These are phyloP conservation scores for Enteromius paludinosus DNA, from an alignment of 2,797 vertebrate genomes.

Conservation along the genomic window DNA sequence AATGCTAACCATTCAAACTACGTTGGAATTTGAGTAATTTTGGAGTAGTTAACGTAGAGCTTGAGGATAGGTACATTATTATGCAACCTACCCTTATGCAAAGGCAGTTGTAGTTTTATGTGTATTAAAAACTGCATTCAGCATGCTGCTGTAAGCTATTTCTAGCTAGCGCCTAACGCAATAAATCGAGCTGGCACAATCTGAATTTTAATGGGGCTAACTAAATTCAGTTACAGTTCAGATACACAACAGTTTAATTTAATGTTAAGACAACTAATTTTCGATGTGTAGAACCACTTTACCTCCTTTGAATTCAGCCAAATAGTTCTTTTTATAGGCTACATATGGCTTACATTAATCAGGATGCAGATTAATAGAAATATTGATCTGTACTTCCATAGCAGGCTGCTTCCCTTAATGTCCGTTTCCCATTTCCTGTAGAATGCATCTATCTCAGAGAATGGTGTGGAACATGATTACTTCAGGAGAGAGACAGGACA, in stretches of 20 bases:
- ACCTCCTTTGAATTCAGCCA: neutral
- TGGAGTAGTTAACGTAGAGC: neutral
- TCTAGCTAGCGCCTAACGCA: neutral
- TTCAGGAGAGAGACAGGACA: conserved; percentile 62
- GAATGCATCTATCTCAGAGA: conserved; percentile 78
- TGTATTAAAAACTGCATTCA: neutral
- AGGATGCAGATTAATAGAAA: conserved; percentile 78
- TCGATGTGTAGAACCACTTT: conserved; percentile 5
- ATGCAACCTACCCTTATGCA: neutral
- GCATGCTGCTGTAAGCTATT: neutral
- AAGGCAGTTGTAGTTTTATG: neutral
- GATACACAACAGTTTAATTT: conserved; percentile 20
- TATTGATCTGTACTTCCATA: conserved; percentile 72
- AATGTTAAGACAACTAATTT: conserved; percentile 16
- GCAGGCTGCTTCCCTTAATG: conserved; percentile 65
- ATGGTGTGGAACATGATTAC: conserved; percentile 72
- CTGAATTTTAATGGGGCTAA: neutral
- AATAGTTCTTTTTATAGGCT: neutral
- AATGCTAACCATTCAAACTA: no score
- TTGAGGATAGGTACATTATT: neutral
- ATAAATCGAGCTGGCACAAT: neutral
- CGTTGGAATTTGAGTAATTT: neutral
- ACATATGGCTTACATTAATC: conserved; percentile 64
- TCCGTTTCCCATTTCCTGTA: conserved; percentile 73
- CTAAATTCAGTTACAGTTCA: neutral